Evolutionary conservation across 1,140 invertebrate species (phyloP), one percentile per base, ranked within the genome.

Genomic region (Drosophila grimshawi): DNA sequence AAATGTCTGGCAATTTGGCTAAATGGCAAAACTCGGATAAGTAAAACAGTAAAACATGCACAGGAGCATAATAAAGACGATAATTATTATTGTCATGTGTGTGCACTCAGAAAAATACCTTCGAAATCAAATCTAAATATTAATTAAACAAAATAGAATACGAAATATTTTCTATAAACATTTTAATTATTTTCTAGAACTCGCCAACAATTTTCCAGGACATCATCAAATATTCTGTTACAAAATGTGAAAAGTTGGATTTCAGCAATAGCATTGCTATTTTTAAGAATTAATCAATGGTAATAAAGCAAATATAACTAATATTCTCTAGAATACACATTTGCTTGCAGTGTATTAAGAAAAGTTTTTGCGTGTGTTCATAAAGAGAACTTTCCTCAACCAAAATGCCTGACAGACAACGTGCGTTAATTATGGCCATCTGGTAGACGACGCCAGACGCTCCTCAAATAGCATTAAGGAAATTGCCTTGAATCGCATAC

Each of bases 21-120:
- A 89, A 89, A 89, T 89, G 78, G 81, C 85, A 85, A 76, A 89
- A 81, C 76, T 74, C 73, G 71, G 70, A 77, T 77, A 79, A 89
- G 80, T 81, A 89, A 85, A 89, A 79, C 75, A 89, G 85, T 89
- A 85, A 89, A 89, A 81, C 85, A 89, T 81, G 78, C 85, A 85
- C 80, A 77, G 74, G 85, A 89, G 85, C 85, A 89, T 85, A 89
- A 89, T 89, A 81, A 89, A 85, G 85, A 89, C 85, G 89, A 89
- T 89, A 89, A 89, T 88, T 83, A 88, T 88, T 89, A 89, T 89
- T 89, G 85, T 89, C 85, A 89, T 89, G 85, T 85, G 85, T 88
- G 57, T 60, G 30, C 57, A 60, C 57, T 48, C 5, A 48, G 57
- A 19, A 33, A 60, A 60, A 48, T 11, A 19, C 2, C 19, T 19